Conservation (phyloP, 2,888 invertebrate genomes). For the Odontothrips loti region DNA sequence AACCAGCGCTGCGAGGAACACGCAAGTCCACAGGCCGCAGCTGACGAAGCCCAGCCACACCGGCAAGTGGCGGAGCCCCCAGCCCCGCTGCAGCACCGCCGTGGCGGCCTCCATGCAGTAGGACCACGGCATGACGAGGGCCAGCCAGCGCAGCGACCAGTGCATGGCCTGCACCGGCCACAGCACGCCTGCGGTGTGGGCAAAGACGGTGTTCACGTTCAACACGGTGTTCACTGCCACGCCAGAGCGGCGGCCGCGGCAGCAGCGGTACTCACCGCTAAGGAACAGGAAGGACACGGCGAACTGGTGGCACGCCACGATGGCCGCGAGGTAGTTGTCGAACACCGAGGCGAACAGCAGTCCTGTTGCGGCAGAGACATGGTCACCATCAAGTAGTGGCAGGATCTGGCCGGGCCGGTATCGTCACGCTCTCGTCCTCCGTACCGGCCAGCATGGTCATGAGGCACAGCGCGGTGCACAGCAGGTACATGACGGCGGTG, state of each 20-base stretch:
- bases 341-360: background rate
- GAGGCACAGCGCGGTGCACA: background rate
- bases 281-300: constrained; percentile 6
- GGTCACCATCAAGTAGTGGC: background rate
- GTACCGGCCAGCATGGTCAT: constrained; percentile 5
- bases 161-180: background rate
- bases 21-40: background rate
- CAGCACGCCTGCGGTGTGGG: background rate
- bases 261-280: background rate
- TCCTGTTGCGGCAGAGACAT: background rate
- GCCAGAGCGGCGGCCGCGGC: no score
- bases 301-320: constrained; percentile 1
- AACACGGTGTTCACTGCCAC: no score
- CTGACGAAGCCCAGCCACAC: background rate
- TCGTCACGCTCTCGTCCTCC: background rate
- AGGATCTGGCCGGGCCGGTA: no score
- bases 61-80: background rate
- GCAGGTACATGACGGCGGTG: constrained; percentile 2
- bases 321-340: constrained; percentile 5
- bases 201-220: no score
- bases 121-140: background rate
- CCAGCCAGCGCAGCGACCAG: background rate
- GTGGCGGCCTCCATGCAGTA: background rate
- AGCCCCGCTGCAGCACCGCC: background rate
- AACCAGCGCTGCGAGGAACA: background rate